A percentile compares a stretch with the other conserved stretches of the same genome.
phyloP scores from a whole-genome alignment of 53 echinoderm and acorn worm genomes.

The Echinarachnius parma region DNA sequence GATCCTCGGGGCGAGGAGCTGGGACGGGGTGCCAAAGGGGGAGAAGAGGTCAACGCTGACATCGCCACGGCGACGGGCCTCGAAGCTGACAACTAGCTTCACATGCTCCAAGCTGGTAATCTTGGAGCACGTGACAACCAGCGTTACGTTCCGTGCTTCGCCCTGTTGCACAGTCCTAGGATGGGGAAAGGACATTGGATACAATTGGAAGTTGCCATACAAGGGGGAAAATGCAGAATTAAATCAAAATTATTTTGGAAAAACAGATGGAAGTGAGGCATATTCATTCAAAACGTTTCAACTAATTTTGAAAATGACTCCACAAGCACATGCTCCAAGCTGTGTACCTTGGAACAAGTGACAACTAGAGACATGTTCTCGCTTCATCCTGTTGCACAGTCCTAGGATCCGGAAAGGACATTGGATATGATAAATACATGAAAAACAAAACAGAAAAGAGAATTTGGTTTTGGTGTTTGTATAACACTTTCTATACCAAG shows the following conservation, averaged over 20 bases:
- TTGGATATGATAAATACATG: too few relatives aligned
- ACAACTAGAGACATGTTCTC: slow-evolving; percentile 29
- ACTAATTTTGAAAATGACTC: too few relatives aligned
- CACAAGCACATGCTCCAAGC: slow-evolving; percentile 86
- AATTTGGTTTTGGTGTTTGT: too few relatives aligned
- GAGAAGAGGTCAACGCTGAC: slow-evolving; percentile 71
- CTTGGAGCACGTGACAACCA: slow-evolving; percentile 47
- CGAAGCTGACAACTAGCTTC: slow-evolving; percentile 54
- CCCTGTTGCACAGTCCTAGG: slow-evolving; percentile 63
- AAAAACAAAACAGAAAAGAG: neutral
- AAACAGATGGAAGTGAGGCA: neutral
- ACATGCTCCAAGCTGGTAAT: slow-evolving; percentile 81
- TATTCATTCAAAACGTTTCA: too few relatives aligned
- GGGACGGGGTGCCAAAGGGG: slow-evolving; percentile 79
- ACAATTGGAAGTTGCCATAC: neutral
- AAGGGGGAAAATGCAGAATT: neutral
- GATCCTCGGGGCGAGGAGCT: slow-evolving; percentile 65
- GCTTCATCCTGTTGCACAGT: slow-evolving; percentile 43
- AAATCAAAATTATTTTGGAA: neutral
- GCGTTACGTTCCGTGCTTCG: neutral
- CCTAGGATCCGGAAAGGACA: too few relatives aligned
- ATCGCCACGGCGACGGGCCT: slow-evolving; percentile 84
- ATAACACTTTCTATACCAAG: too few relatives aligned
- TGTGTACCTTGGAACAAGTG: slow-evolving; percentile 49
- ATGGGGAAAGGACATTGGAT: too few relatives aligned